Percentiles rank a stretch among this genome's conserved stretches.
These are phyloP conservation scores for Anthopleura xanthogrammica DNA, from an alignment of 92 coral and sea anemone species.

Conservation along the genomic window DNA sequence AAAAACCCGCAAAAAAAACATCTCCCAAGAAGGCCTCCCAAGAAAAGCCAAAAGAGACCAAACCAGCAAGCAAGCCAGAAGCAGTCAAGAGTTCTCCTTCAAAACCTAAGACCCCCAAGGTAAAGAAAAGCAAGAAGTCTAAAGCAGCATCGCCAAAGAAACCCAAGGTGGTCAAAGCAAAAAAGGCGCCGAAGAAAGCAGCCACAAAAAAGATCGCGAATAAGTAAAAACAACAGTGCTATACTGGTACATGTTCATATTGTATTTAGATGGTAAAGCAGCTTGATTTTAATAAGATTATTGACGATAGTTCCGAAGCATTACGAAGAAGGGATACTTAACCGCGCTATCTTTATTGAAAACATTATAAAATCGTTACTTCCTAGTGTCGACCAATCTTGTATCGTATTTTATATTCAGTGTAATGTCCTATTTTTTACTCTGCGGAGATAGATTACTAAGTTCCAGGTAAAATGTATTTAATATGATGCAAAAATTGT, in stretches of 20 bases:
- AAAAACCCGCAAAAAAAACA: conserved; percentile 21
- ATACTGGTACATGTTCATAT: background rate
- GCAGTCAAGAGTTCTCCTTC: conserved; percentile 25
- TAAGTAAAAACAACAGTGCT: conserved; percentile 17
- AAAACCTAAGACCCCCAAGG: conserved; percentile 36
- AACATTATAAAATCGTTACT: no score
- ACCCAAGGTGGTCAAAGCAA: conserved; percentile 74
- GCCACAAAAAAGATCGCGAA: conserved; percentile 42
- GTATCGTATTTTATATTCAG: no score
- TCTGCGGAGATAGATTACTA: no score
- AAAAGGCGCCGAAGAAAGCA: conserved; percentile 55
- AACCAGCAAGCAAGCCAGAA: conserved; percentile 21
- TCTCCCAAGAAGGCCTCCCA: conserved; percentile 5
- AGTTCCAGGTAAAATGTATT: no score
- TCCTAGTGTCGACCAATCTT: no score
- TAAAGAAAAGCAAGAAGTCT: conserved; percentile 51
- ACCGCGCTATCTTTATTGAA: no score
- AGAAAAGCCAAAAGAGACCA: conserved; percentile 20
- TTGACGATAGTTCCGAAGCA: no score
- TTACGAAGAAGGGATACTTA: no score
- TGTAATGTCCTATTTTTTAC: no score
- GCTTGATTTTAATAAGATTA: background rate
- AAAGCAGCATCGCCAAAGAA: conserved; percentile 81
- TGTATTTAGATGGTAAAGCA: background rate
- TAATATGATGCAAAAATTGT: no score